Evolutionary conservation across 2,797 vertebrate species (phyloP), one percentile per base, ranked within the genome.

Genomic region (Atherinosoma microstoma): DNA sequence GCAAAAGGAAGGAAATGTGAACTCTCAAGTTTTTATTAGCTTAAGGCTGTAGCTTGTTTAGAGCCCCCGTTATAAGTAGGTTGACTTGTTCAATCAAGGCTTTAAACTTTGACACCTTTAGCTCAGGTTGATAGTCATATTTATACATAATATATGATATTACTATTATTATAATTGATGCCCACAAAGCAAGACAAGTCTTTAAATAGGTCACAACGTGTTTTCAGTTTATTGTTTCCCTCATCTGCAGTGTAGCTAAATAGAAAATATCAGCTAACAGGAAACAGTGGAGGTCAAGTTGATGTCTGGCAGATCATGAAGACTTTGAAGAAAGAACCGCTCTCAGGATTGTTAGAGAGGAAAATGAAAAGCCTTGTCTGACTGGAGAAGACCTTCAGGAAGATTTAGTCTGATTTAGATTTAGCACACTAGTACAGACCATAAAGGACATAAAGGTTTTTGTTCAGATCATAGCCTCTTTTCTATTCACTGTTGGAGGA

Each of bases 221-320:
- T 63, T 63, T 24, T 29, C n/a, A 34, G 27, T n/a, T 30, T 9
- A 24, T 24, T 54, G 34, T 47, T 53, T 54, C 32, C 59, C 18
- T 70, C 34, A 61, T 15, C 32, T 60, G 20, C 38, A 53, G 27
- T 38, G 58, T 30, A 35, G 35, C 35, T 45, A 49, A 16, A n/a
- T n/a, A n/a, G n/a, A 5, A 68, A 12, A 68, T 68, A 16, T 30
- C 35, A 29, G 13, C 53, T 61, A 38, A 51, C 67, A 60, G 58
- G 47, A 53, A 35, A 61, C 32, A 24, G 27, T 40, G 18, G 58
- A 40, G 40, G 35, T 54, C 36, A 34, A 42, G 20, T 10, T 32
- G 29, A 38, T 16, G 36, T 30, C 2, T 18, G 20, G 59, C 58
- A 62, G n/a, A 20, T 18, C 6, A 16, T 61, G 27, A 29, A 38